Percentiles rank a stretch among this genome's conserved stretches.
Conservation (phyloP, 1,140 invertebrate genomes). For the Scaptomyza graminum region DNA sequence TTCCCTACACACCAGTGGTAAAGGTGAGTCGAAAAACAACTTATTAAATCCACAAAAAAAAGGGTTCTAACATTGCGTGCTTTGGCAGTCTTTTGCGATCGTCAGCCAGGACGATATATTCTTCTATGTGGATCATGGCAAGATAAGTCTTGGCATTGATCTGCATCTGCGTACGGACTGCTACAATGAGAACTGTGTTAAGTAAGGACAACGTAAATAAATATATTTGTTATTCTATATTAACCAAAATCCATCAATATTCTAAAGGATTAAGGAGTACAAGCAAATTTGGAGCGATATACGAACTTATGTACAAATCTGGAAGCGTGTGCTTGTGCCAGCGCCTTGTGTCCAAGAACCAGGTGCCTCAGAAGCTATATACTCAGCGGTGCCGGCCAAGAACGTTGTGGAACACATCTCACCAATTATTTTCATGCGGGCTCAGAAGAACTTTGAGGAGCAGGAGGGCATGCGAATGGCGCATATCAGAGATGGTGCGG, state of each 20-base stretch:
- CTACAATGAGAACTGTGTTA: constrained; percentile 87
- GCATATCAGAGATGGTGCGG: constrained; percentile 93
- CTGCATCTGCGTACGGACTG: constrained; percentile 86
- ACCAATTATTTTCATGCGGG: constrained; percentile 92
- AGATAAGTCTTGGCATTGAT: constrained; percentile 85
- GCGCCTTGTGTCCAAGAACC: constrained; percentile 88
- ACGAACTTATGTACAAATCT: constrained; percentile 87
- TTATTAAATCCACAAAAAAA: not conserved
- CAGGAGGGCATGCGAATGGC: constrained; percentile 94
- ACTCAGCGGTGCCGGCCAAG: constrained; percentile 86
- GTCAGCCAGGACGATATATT: constrained; percentile 87
- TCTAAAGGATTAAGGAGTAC: constrained; percentile 88
- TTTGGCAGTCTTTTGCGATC: constrained; percentile 88
- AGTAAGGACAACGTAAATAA: constrained; percentile 83
- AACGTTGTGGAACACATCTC: constrained; percentile 87
- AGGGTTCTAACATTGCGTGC: not conserved
- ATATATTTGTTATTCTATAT: not conserved
- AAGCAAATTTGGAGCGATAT: constrained; percentile 89
- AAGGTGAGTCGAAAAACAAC: constrained; percentile 39
- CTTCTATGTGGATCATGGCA: constrained; percentile 87
- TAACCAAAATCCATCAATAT: not conserved
- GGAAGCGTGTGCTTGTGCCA: constrained; percentile 89
- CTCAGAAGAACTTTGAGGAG: constrained; percentile 94
- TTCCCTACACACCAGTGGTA: constrained; percentile 94
- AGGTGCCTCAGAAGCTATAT: constrained; percentile 91